phyloP scores from a whole-genome alignment of 2,113 vertebrate species.

The Chinchilla lanigera region DNA sequence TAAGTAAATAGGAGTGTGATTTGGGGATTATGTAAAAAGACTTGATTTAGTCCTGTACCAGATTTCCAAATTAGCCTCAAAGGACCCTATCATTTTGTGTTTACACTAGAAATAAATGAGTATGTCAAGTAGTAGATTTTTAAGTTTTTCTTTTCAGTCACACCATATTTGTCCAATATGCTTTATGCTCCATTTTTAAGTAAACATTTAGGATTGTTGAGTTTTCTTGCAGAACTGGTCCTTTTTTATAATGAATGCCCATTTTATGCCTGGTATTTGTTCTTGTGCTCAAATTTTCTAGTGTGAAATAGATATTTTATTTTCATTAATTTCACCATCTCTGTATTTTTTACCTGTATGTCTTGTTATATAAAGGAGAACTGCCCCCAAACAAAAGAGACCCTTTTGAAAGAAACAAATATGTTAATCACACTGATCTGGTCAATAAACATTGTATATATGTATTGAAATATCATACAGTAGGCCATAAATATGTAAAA shows the following conservation, averaged over 20 bases:
- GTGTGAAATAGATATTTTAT: neutral
- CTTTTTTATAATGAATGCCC: neutral
- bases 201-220: neutral
- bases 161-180: neutral
- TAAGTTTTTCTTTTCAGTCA: neutral
- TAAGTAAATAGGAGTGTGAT: neutral
- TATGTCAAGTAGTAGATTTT: neutral
- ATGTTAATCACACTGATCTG: neutral
- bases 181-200: neutral
- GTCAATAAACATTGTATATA: neutral
- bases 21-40: neutral
- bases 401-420: neutral
- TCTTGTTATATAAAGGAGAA: neutral
- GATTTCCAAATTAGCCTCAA: neutral
- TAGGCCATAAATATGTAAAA: neutral
- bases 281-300: neutral
- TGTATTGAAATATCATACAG: neutral
- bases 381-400: neutral
- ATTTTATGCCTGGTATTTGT: neutral
- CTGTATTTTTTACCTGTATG: neutral
- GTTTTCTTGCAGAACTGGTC: neutral
- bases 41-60: neutral
- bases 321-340: neutral
- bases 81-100: neutral
- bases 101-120: neutral